Evolutionary conservation across 2,888 invertebrate genomes (phyloP), one percentile per base, ranked within the genome.

Genomic region (Ornithoptera alexandrae): DNA sequence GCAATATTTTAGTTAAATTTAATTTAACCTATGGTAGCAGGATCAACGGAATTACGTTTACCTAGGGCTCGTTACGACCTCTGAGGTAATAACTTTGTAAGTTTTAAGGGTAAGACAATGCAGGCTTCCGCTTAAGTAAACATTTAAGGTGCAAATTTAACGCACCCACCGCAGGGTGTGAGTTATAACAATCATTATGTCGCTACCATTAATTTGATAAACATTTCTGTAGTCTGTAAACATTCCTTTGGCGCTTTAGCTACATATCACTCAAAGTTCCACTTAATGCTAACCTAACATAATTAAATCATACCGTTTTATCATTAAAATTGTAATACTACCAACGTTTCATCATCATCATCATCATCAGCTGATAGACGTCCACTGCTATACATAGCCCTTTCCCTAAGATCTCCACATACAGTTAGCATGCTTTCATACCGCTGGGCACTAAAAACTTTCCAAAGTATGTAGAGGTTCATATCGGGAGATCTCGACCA

Each of bases 81-180:
- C 58, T 50, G 73, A 64, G 67, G 74, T 72, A 69, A 70, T 74
- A 74, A 74, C 71, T 72, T 73, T 71, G 70, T 64, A 63, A 67
- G 73, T 70, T 74, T 75, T 75, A 75, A 68, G 74, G 72, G 73
- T 57, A 59, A 62, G 69, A 69, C 58, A 63, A 53, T 59, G 30
- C 65, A 50, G 30, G 46, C 68, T 61, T 69, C 18, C 30, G 15
- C 56, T 36, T 57, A 57, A 39, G 30, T 63, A 56, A 56, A 56
- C 50, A 50, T 63, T 63, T 56, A n/a, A 46, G 46, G 17, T 22
- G 36, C 59, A 56, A 50, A 15, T 63, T 56, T 56, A 56, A 63
- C 63, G 12, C 30, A 30, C 63, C 36, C 8, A 17, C 56, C 24
- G n/a, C 30, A 24, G 50, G n/a, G 24, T 7, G 63, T 63, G 50